These are phyloP conservation scores for Minunthozetes semirufus DNA, from an alignment of 2,888 invertebrate genomes.

Conservation along the genomic window DNA sequence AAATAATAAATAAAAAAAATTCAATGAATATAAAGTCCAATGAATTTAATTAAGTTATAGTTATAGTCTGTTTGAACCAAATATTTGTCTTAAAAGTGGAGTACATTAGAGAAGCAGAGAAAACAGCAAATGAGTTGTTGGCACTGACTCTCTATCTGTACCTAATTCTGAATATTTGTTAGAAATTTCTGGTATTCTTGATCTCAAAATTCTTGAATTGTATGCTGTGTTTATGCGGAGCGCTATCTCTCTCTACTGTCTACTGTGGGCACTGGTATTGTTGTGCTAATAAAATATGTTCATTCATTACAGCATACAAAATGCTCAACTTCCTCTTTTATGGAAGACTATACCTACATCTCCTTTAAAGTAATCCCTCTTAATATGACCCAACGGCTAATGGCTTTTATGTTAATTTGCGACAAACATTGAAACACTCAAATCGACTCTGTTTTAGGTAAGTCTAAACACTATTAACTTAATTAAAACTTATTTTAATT, in stretches of 20 bases:
- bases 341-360: conserved; percentile 43
- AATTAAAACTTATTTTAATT: not conserved
- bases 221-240: not conserved
- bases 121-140: not conserved
- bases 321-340: conserved; percentile 43
- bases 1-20: not conserved
- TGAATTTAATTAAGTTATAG: conserved; percentile 21
- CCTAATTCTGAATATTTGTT: not conserved
- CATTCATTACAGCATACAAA: conserved; percentile 41
- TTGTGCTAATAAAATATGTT: conserved; percentile 10
- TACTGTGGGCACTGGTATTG: not conserved
- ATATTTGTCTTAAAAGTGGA: too few relatives aligned
- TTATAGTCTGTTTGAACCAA: not conserved
- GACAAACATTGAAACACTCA: not conserved
- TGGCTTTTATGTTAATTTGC: conserved; percentile 26
- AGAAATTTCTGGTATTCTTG: not conserved
- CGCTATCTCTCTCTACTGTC: not conserved
- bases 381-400: conserved; percentile 33
- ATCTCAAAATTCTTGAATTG: not conserved
- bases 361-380: conserved; percentile 38
- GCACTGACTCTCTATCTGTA: not conserved
- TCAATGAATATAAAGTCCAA: not conserved
- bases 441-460: not conserved
- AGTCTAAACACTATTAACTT: not conserved
- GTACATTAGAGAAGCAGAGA: too few relatives aligned